Evolutionary conservation across 2,888 invertebrate species (phyloP).

Genomic region (Dendrolimus pini): DNA sequence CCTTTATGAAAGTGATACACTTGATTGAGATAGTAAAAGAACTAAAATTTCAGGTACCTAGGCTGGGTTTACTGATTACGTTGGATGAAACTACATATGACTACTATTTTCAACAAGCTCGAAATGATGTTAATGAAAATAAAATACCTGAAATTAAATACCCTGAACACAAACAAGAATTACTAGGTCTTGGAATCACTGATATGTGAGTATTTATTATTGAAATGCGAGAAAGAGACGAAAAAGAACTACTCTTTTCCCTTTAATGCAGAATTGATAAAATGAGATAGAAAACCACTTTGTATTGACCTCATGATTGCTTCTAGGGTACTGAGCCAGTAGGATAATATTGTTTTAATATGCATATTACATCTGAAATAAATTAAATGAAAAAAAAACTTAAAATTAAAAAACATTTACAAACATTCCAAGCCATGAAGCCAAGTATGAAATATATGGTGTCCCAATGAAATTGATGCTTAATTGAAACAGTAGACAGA

Average conservation of each 20-base stretch:
- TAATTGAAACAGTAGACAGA: too few relatives aligned
- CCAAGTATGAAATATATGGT: too few relatives aligned
- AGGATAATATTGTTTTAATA: too few relatives aligned
- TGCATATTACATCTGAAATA: too few relatives aligned
- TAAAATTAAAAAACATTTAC: too few relatives aligned
- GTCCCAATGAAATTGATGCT: too few relatives aligned
- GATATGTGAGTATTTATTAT: constrained; percentile 81
- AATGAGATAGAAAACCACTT: background rate
- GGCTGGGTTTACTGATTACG: constrained; percentile 77
- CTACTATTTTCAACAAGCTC: constrained; percentile 90
- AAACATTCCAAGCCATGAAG: too few relatives aligned
- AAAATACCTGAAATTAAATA: constrained; percentile 87
- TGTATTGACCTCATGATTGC: background rate
- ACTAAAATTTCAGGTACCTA: constrained; percentile 63
- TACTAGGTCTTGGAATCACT: constrained; percentile 89
- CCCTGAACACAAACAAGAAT: constrained; percentile 84
- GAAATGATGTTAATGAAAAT: constrained; percentile 87
- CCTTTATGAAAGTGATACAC: too few relatives aligned
- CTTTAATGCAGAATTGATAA: background rate
- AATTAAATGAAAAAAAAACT: too few relatives aligned
- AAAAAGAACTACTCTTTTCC: background rate
- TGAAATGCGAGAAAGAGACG: too few relatives aligned
- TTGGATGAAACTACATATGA: constrained; percentile 87
- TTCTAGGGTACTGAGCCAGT: too few relatives aligned
- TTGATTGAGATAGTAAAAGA: too few relatives aligned